Evolutionary conservation across 2,797 vertebrate species (phyloP).

Genomic region (Onychomys torridus): DNA sequence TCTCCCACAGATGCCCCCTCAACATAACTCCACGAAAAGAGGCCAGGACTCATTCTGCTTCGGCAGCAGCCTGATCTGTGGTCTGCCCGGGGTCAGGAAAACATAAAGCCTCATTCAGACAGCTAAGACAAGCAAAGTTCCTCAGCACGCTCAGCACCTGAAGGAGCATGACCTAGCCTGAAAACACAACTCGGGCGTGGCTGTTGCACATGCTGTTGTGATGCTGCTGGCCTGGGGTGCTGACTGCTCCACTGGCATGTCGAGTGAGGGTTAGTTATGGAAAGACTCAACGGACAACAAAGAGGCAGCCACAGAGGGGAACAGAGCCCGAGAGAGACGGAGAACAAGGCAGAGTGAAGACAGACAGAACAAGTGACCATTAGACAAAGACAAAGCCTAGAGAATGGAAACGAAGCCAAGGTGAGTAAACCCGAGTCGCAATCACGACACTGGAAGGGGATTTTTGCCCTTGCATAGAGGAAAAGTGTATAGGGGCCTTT

Average conservation of each 20-base stretch:
- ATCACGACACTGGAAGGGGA: not conserved
- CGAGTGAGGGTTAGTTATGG: not conserved
- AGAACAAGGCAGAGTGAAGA: not conserved
- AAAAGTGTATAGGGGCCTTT: not conserved
- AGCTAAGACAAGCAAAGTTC: slow-evolving; percentile 66
- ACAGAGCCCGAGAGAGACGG: not conserved
- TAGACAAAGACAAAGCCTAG: slow-evolving; percentile 48
- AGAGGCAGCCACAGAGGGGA: slow-evolving; percentile 2
- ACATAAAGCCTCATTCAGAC: slow-evolving; percentile 73
- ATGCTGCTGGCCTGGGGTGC: not conserved
- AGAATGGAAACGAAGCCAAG: slow-evolving; percentile 3
- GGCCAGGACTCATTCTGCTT: slow-evolving; percentile 73
- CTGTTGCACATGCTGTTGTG: slow-evolving; percentile 33
- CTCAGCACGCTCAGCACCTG: slow-evolving; percentile 34
- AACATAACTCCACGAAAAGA: slow-evolving; percentile 74
- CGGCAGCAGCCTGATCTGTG: slow-evolving; percentile 68
- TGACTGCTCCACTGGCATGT: rapidly evolving
- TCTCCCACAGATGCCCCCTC: slow-evolving; percentile 43
- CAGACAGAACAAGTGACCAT: not conserved
- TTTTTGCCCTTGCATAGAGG: not conserved
- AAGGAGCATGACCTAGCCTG: slow-evolving; percentile 65
- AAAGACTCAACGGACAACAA: slow-evolving; percentile 1
- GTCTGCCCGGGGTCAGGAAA: slow-evolving; percentile 76
- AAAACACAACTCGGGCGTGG: slow-evolving; percentile 45
- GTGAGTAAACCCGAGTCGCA: not conserved